Evolutionary conservation across 2,888 invertebrate species (phyloP), one percentile per base, ranked within the genome.

Genomic region (Pyrrhia umbra): DNA sequence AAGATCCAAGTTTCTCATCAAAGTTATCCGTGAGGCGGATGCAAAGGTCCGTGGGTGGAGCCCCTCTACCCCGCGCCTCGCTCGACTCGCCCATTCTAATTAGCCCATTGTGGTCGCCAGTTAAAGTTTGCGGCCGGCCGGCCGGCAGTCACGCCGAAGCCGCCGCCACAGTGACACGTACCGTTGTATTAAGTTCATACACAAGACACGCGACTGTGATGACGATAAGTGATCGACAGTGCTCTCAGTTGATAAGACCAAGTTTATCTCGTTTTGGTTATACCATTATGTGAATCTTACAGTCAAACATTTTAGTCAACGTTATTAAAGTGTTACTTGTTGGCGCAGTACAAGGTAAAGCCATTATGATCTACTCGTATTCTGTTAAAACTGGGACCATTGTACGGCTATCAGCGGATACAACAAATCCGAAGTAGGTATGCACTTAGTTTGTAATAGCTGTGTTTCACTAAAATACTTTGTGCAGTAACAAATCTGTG

Each of bases 41-140:
- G 89, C 92, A 86, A 90, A 92, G 93, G 90, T 89, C 87, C 88
- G 94, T 94, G 93, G 94, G 94, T 91, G 93, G 90, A 90, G 87
- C 86, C 83, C 85, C 87, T 82, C 86, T 85, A 70, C 87, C 86
- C 88, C 92, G 84, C 90, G 64, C 88, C 86, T 83, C 90, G 80
- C 83, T 83, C 86, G 83, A 83, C 89, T 92, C 89, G 92, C 92
- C 75, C 93, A 94, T 95, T 94, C 94, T 94, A 95, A 95, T 94
- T 93, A 94, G 92, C 91, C 88, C 90, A 94, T 94, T 93, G 94
- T 94, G 93, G 92, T 90, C 86, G 91, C 85, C 85, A 87, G 90
- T 90, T 87, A 86, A 90, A 91, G 88, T 92, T 92, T 90, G 92
- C 90, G 89, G 86, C 86, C 87, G 86, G 88, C 90, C 88, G 90